Evolutionary conservation across 2,113 vertebrate species (phyloP).

Genomic region (Meleagris gallopavo): DNA sequence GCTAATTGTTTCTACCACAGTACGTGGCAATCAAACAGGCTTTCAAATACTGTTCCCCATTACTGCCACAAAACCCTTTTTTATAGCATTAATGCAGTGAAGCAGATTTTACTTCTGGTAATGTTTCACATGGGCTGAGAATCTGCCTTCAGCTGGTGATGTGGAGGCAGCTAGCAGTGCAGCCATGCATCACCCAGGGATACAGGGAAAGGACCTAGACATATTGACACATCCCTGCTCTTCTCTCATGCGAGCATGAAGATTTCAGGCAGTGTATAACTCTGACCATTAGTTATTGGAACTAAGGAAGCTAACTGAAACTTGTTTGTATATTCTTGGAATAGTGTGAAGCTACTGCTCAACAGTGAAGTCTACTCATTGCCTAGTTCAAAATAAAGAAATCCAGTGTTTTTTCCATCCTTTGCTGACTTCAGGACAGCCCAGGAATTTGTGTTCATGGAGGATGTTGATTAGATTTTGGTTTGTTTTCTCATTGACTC

Average conservation of each 20-base stretch:
- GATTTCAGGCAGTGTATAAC: not conserved
- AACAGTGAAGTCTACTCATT: not conserved
- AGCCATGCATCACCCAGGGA: accelerated
- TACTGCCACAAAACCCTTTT: conserved; percentile 6
- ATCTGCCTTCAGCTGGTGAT: not conserved
- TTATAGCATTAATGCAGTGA: not conserved
- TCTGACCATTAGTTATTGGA: not conserved
- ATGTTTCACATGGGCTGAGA: not conserved
- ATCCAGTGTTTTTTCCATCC: not conserved
- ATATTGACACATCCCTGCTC: not conserved
- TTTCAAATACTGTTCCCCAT: conserved; percentile 44
- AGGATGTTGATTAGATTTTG: not conserved
- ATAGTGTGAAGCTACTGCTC: not conserved
- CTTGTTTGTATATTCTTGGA: not conserved
- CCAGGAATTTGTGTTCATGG: not conserved
- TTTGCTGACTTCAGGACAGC: not conserved
- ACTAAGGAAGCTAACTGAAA: not conserved
- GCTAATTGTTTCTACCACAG: conserved; percentile 63
- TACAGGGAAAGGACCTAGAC: not conserved
- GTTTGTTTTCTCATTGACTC: not conserved
- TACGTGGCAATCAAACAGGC: conserved; percentile 29
- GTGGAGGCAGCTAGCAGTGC: not conserved
- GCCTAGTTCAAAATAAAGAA: not conserved
- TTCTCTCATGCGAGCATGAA: accelerated
- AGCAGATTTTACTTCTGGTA: not conserved